A percentile compares a stretch with the other conserved stretches of the same genome.
Conservation (phyloP, 2,888 invertebrate genomes). For the Epirrita christyi region DNA sequence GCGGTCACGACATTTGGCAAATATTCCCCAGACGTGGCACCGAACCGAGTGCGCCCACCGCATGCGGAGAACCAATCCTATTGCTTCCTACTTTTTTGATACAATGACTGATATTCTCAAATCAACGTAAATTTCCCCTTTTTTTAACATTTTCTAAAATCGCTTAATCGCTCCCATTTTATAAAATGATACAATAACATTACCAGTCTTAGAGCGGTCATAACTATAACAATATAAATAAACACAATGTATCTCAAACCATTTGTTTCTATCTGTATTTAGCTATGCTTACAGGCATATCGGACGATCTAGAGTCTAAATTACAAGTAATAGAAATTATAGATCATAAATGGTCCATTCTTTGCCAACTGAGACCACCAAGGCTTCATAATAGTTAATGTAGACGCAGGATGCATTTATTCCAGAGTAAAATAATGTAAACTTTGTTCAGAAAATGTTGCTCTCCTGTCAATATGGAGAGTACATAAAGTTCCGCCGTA, state of each 20-base stretch:
- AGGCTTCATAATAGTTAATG: constrained; percentile 42
- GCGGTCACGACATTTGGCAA: constrained; percentile 83
- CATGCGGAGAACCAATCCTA: constrained; percentile 76
- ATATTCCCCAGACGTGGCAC: constrained; percentile 75
- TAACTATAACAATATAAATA: constrained; percentile 32
- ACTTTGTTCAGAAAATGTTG: constrained; percentile 29
- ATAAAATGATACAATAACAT: constrained; percentile 2
- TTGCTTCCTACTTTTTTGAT: constrained; percentile 78
- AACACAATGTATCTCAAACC: constrained; percentile 29
- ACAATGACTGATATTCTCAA: constrained; percentile 42
- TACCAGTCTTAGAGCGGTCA: background rate
- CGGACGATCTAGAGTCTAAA: constrained; percentile 57
- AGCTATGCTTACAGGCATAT: constrained; percentile 53
- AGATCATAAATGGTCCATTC: constrained; percentile 62
- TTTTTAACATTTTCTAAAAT: background rate
- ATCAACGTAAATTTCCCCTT: background rate
- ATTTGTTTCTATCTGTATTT: constrained; percentile 50
- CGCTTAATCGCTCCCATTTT: background rate
- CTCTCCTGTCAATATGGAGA: constrained; percentile 25
- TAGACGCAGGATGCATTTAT: constrained; percentile 37
- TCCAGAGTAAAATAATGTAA: constrained; percentile 28
- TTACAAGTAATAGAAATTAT: constrained; percentile 67
- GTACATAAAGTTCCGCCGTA: constrained; percentile 27
- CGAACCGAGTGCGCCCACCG: constrained; percentile 33
- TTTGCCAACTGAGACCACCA: constrained; percentile 62